Evolutionary conservation across 2,888 invertebrate species (phyloP).

Genomic region (Cinara cedri): DNA sequence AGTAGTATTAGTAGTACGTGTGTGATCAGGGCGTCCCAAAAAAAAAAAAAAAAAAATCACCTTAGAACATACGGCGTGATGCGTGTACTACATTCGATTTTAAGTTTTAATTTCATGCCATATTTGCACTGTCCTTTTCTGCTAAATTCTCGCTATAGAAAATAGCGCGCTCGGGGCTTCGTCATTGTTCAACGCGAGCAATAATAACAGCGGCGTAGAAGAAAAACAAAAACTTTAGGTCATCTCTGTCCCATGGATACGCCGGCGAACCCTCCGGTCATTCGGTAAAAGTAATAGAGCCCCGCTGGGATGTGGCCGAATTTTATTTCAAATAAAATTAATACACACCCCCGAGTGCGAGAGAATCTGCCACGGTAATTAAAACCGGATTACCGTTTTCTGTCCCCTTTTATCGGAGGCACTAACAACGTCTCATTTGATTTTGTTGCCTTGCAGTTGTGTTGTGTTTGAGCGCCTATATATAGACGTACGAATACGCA

Average conservation of each 20-base stretch:
- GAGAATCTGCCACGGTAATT: slow-evolving; percentile 41
- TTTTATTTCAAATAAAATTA: slow-evolving; percentile 41
- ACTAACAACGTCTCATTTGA: slow-evolving; percentile 15
- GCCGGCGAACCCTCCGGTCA: slow-evolving; percentile 25
- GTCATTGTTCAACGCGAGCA: slow-evolving; percentile 22
- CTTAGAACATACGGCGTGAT: neutral
- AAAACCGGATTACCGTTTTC: slow-evolving; percentile 56
- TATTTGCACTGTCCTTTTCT: slow-evolving; percentile 38
- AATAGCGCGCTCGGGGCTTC: slow-evolving; percentile 26
- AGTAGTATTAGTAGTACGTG: neutral
- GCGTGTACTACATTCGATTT: slow-evolving; percentile 46
- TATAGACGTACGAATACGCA: no score
- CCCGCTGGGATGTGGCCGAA: slow-evolving; percentile 53
- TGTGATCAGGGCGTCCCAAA: slow-evolving; percentile 53
- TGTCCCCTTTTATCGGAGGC: slow-evolving; percentile 33
- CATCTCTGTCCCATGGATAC: slow-evolving; percentile 49
- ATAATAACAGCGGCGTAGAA: slow-evolving; percentile 23
- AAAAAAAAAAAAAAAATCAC: slow-evolving; percentile 23
- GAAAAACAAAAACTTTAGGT: slow-evolving; percentile 55
- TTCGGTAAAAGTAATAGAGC: slow-evolving; percentile 38
- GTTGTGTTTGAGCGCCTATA: slow-evolving; percentile 1
- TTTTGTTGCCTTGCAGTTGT: slow-evolving; percentile 28
- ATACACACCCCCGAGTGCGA: slow-evolving; percentile 50
- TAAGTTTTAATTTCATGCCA: slow-evolving; percentile 49
- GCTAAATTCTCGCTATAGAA: slow-evolving; percentile 38